These are phyloP conservation scores for Caradrina clavipalpis DNA, from an alignment of 2,888 invertebrate species.

Conservation along the genomic window DNA sequence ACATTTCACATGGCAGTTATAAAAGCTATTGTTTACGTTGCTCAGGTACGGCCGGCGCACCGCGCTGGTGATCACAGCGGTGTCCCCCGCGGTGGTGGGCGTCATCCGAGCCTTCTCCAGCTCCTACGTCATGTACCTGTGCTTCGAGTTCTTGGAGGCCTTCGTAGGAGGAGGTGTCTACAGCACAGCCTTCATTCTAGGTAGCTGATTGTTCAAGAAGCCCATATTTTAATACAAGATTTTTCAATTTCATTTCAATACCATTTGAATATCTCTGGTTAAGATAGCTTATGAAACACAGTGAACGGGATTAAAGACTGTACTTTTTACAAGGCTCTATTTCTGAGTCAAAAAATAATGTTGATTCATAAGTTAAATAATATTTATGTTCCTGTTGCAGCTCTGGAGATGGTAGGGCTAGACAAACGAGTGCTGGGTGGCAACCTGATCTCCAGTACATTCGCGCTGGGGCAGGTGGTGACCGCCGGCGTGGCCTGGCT, in stretches of 20 bases:
- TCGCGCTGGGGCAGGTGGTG: conserved; percentile 92
- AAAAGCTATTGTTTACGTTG: neutral
- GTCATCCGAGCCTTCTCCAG: conserved; percentile 75
- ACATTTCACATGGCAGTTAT: too few species aligned
- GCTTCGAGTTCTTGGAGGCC: conserved; percentile 82
- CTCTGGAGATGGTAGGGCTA: conserved; percentile 93
- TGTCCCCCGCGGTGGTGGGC: conserved; percentile 89
- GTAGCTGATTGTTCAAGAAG: conserved; percentile 72
- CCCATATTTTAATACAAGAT: neutral
- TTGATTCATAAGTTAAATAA: neutral
- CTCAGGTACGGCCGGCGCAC: conserved; percentile 91
- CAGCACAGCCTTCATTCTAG: conserved; percentile 85
- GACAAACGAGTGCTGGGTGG: conserved; percentile 92
- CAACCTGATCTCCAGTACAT: conserved; percentile 92
- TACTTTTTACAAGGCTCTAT: neutral
- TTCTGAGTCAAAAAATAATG: neutral
- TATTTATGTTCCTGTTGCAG: conserved; percentile 77
- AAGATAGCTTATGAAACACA: too few species aligned
- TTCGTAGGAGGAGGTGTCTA: conserved; percentile 82
- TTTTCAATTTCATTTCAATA: too few species aligned
- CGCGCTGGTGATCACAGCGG: conserved; percentile 90
- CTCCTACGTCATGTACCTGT: conserved; percentile 77
- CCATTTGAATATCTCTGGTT: too few species aligned
- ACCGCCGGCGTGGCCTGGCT: conserved; percentile 92
- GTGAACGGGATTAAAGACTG: neutral